Evolutionary conservation across 1,140 invertebrate genomes (phyloP), one percentile per base, ranked within the genome.

Genomic region (Archivesica marissinica): DNA sequence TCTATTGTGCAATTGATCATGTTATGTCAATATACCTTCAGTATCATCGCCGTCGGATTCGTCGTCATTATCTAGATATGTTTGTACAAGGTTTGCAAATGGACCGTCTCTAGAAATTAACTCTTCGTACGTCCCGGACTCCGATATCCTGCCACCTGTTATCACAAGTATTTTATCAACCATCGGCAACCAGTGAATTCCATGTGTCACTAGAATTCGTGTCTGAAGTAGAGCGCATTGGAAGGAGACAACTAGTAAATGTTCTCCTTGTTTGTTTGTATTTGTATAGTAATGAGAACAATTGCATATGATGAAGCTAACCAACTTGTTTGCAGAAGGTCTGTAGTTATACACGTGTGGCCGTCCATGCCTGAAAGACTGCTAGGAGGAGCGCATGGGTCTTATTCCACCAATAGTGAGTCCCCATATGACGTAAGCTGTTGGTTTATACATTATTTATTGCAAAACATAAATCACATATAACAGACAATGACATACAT

Each of bases 141-240:
- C 97, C 0, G 96, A 97, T 4, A 98, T 95, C 91, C 96, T 95
- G 4, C 97, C 98, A 89, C 97, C 95, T 90, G 96, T 96, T 86
- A 98, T 91, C 1, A 98, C 97, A 87, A 98, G 93, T 64, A 99
- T 98, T 85, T 96, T 95, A 94, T 99, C 97, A 0, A 97, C 96
- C 91, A 98, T 96, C 0, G 97, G 96, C 85, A 99, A 94, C 89
- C 92, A 92, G 83, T 88, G 88, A 50, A 89, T 50, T 11, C 89
- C 88, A 87, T 90, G 89, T 15, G 89, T 90, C 4, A 89, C 85
- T n/a, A 94, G 79, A 70, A 94, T 82, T 54, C 92, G 88, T 39
- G 91, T 91, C 86, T 89, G 47, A 56, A 68, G 82, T 59, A 41
- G 33, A 64, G 68, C 50, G 17, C 4, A 47, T 47, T 47, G 44